phyloP scores from a whole-genome alignment of 53 echinoderm and acorn worm species.

The Hippasteria phrygiana region DNA sequence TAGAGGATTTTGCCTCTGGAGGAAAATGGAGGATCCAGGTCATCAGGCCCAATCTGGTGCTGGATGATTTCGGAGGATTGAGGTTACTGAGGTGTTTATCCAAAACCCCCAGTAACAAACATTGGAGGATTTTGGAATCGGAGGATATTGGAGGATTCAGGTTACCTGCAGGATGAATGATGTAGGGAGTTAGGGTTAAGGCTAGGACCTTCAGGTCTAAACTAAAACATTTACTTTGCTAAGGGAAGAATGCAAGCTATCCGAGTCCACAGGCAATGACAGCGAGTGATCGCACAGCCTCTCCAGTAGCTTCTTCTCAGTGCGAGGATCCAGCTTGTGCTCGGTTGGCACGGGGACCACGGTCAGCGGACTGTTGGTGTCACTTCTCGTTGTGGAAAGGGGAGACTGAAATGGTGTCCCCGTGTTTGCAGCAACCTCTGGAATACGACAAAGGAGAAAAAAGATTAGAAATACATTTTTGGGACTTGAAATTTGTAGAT shows the following conservation, averaged over 20 bases:
- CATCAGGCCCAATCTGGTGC: too few relatives aligned
- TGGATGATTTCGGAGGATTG: too few relatives aligned
- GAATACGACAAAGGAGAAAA: too few relatives aligned
- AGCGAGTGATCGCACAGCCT: conserved; percentile 63
- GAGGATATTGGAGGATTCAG: too few relatives aligned
- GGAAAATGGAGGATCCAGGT: too few relatives aligned
- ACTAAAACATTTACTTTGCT: conserved; percentile 64
- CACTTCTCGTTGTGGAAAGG: conserved; percentile 28
- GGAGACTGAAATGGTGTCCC: conserved; percentile 51
- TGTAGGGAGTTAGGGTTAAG: too few relatives aligned
- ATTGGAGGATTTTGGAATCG: too few relatives aligned
- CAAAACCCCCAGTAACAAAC: too few relatives aligned
- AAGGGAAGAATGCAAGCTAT: conserved; percentile 36
- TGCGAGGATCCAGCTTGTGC: conserved; percentile 45
- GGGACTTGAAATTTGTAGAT: neutral
- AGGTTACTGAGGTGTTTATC: too few relatives aligned
- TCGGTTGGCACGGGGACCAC: conserved; percentile 16
- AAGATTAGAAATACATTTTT: neutral
- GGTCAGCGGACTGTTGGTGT: conserved; percentile 41
- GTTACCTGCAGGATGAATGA: too few relatives aligned
- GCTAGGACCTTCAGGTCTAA: too few relatives aligned
- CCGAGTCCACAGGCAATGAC: conserved; percentile 66
- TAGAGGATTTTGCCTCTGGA: too few relatives aligned
- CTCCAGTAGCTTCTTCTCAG: conserved; percentile 61
- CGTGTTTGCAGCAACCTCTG: conserved; percentile 22